Evolutionary conservation across 2,888 invertebrate species (phyloP).

Genomic region (Drosophila falleni): DNA sequence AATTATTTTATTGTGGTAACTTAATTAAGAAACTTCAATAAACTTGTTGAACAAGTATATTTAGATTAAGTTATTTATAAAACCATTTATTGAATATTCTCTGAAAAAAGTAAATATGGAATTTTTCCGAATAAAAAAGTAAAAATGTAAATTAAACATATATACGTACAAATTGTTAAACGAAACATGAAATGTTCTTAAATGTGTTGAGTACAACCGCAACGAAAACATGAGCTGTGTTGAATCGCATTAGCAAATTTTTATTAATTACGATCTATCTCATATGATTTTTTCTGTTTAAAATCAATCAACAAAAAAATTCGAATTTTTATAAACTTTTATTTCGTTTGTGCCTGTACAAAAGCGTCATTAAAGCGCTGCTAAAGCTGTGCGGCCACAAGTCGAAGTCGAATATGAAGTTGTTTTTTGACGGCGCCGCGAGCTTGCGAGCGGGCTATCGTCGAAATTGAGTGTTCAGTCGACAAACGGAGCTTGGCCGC

Average conservation of each 20-base stretch:
- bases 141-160: not conserved
- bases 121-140: not conserved
- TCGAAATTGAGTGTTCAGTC: slow-evolving; percentile 70
- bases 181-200: slow-evolving; percentile 8
- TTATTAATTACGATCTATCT: slow-evolving; percentile 53
- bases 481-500: slow-evolving; percentile 80
- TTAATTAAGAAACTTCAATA: not conserved
- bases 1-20: no score
- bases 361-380: slow-evolving; percentile 54
- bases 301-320: slow-evolving; percentile 53
- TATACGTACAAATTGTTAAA: slow-evolving; percentile 2
- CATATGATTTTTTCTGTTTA: slow-evolving; percentile 26
- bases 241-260: slow-evolving; percentile 54
- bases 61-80: not conserved
- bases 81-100: not conserved
- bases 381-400: slow-evolving; percentile 55
- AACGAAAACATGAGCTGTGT: slow-evolving; percentile 33
- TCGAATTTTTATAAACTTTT: slow-evolving; percentile 50
- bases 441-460: slow-evolving; percentile 71
- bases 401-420: slow-evolving; percentile 47
- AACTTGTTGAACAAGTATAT: not conserved
- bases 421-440: slow-evolving; percentile 17
- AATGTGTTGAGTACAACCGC: slow-evolving; percentile 5
- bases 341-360: slow-evolving; percentile 27
- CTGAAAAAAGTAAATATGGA: no score